phyloP scores from a whole-genome alignment of 2,113 vertebrate genomes.

The Oplegnathus fasciatus region DNA sequence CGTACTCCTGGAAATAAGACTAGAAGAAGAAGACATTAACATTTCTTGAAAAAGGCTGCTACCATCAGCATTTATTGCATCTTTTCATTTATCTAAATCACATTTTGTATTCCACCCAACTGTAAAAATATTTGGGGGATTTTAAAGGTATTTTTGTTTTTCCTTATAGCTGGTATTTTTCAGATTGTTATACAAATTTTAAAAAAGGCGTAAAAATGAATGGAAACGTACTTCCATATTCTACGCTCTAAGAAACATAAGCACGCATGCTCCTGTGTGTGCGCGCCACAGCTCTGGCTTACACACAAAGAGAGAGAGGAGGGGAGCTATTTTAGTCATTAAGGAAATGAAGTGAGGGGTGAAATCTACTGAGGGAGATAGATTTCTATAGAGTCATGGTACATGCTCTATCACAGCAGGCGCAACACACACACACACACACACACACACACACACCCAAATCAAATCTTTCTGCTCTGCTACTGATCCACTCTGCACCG shows the following conservation, averaged over 20 bases:
- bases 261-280: conserved; percentile 12
- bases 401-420: conserved; percentile 76
- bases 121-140: neutral
- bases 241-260: conserved; percentile 9
- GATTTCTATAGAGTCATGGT: conserved; percentile 78
- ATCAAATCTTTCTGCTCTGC: conserved; percentile 67
- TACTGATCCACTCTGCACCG: conserved; percentile 59
- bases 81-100: neutral
- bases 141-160: neutral
- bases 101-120: neutral
- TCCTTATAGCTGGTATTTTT: neutral
- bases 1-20: neutral
- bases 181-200: conserved; percentile 9
- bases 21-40: neutral
- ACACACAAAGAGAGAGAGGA: conserved; percentile 51
- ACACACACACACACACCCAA: conserved; percentile 12
- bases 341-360: conserved; percentile 81
- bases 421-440: conserved; percentile 38
- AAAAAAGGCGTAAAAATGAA: conserved; percentile 8
- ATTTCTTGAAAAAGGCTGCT: neutral
- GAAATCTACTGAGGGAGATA: conserved; percentile 76
- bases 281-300: conserved; percentile 29
- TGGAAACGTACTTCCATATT: conserved; percentile 1
- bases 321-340: conserved; percentile 74
- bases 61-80: neutral